Base-by-base conservation (phyloP, 2,113 vertebrate species). In the Indicator indicator region DNA sequence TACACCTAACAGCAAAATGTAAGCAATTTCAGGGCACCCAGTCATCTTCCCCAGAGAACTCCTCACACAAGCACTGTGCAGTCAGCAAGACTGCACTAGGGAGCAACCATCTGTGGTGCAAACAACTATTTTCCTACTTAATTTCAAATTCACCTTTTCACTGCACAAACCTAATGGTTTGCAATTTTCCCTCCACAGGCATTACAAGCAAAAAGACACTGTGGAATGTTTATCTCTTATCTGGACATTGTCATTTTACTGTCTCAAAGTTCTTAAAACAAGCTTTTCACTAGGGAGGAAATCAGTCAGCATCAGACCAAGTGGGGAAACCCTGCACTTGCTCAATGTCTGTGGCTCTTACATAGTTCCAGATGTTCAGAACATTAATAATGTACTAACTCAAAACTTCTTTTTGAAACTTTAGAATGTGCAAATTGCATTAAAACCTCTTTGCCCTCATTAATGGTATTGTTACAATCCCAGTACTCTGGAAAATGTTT, bases 371-470 rank as follows among this genome's bases (percentile, higher is more conserved):
- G 98, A 98, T 98, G 98, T 98, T 97, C 97, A 93, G 94, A 89
- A 95, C 97, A 98, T 98, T 98, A 98, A 98, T 98, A 98, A 98
- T 96, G 93, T 94, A 98, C 97, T 97, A 98, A 98, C 97, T 97
- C 97, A 97, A 97, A 98, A 97, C 93, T 97, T 97, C 98, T 98
- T 98, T 98, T 98, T 98, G 98, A 98, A 98, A 98, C 98, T 97
- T 97, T 97, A 98, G 98, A 98, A 98, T 75, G 98, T 97, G 98
- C 93, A 98, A 98, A 98, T 98, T 98, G 98, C 98, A 98, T 98
- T 98, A 98, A 98, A 98, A 98, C 97, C 97, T 97, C 97, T 98
- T 97, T 98, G 96, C 98, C 98, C 98, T 98, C 98, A 98, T 98
- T 98, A 98, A 98, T 98, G 97, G 97, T 96, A 98, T 97, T 98